Percentiles rank a stretch among this genome's conserved stretches.
These are phyloP conservation scores for Macrobrachium nipponense DNA, from an alignment of 1,140 invertebrate genomes.

Conservation along the genomic window DNA sequence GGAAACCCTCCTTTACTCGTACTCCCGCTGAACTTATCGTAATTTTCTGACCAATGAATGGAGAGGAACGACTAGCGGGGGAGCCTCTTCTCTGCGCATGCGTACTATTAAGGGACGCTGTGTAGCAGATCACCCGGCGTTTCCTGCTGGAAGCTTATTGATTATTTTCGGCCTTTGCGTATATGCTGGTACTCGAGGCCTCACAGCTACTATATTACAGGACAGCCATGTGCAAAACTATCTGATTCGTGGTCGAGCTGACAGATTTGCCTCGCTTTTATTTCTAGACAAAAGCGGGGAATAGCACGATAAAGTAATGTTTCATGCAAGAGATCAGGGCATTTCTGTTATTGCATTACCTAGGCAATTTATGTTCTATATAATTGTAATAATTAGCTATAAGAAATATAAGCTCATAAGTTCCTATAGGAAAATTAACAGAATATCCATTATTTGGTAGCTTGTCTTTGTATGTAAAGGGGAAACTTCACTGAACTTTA, in stretches of 20 bases:
- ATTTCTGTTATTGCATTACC: too few relatives aligned
- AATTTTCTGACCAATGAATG: too few relatives aligned
- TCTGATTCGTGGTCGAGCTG: not conserved
- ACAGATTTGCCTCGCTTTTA: not conserved
- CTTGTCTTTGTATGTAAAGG: too few relatives aligned
- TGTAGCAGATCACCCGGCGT: conserved; percentile 11
- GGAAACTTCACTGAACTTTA: too few relatives aligned
- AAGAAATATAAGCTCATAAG: too few relatives aligned
- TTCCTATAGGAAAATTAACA: too few relatives aligned
- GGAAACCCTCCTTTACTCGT: not conserved
- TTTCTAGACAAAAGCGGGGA: too few relatives aligned
- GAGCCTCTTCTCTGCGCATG: conserved; percentile 27
- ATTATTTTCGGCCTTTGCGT: conserved; percentile 22
- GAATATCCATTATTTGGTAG: too few relatives aligned
- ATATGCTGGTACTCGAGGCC: not conserved
- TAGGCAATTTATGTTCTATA: too few relatives aligned
- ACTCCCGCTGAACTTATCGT: not conserved
- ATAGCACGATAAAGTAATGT: too few relatives aligned
- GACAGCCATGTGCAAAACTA: not conserved
- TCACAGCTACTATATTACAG: not conserved
- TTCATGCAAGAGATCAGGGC: too few relatives aligned
- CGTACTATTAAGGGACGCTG: not conserved
- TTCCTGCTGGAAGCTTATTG: conserved; percentile 25
- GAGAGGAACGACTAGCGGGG: conserved; percentile 7
- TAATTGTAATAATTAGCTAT: too few relatives aligned